Evolutionary conservation across 2,113 vertebrate genomes (phyloP).

Genomic region (Manacus vitellinus): DNA sequence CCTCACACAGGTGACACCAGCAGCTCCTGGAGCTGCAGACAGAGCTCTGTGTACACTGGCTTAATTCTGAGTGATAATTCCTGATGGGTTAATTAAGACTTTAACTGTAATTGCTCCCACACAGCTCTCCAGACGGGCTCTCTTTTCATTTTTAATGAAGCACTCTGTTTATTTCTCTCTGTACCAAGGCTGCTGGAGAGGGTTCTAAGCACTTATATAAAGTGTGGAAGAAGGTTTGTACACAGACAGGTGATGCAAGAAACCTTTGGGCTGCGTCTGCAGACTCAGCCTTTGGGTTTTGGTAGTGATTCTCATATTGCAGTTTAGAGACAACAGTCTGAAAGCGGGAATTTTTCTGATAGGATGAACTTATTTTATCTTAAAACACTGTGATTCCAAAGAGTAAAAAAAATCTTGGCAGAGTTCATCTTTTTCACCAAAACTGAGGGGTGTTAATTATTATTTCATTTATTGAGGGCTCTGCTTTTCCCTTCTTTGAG

Average conservation of each 20-base stretch:
- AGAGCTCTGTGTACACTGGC: not conserved
- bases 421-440: not conserved
- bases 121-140: not conserved
- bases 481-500: not conserved
- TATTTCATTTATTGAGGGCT: not conserved
- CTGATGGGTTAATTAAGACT: slow-evolving; percentile 15
- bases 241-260: slow-evolving; percentile 46
- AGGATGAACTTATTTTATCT: not conserved
- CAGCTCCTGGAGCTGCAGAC: not conserved
- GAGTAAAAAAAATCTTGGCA: not conserved
- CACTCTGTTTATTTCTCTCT: slow-evolving; percentile 75
- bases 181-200: slow-evolving; percentile 84
- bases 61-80: not conserved
- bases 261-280: slow-evolving; percentile 37
- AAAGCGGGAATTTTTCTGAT: not conserved
- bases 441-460: not conserved
- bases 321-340: slow-evolving; percentile 64
- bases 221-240: slow-evolving; percentile 98
- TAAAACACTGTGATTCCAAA: not conserved
- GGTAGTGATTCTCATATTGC: slow-evolving; percentile 11
- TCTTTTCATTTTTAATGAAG: slow-evolving; percentile 76
- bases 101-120: slow-evolving; percentile 25
- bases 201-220: slow-evolving; percentile 86
- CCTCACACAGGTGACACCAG: not conserved
- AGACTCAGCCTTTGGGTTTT: slow-evolving; percentile 54